Conservation (phyloP, 2,113 vertebrate species). For the Polyodon spathula region DNA sequence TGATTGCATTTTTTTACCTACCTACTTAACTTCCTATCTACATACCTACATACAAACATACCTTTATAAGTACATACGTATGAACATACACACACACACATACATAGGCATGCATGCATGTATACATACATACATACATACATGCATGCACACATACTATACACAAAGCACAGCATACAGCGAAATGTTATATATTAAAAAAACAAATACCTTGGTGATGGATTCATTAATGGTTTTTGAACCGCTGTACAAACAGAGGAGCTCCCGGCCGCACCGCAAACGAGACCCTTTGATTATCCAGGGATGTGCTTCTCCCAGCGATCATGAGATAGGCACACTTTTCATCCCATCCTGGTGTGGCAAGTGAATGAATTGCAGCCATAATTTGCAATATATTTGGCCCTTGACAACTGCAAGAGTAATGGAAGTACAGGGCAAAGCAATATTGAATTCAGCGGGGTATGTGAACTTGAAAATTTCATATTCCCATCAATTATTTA, state of each 20-base stretch:
- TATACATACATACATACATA: too few relatives aligned
- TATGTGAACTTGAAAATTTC: slow-evolving; percentile 3
- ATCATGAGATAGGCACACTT: background rate
- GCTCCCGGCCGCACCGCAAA: too few relatives aligned
- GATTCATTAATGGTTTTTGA: background rate
- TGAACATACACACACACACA: too few relatives aligned
- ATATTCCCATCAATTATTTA: slow-evolving; percentile 9
- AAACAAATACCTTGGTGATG: background rate
- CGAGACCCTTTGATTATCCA: background rate
- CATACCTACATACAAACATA: too few relatives aligned
- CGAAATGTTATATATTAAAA: too few relatives aligned
- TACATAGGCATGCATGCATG: too few relatives aligned
- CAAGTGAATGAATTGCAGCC: background rate
- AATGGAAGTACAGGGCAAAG: slow-evolving; percentile 4
- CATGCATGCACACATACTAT: too few relatives aligned
- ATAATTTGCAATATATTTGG: slow-evolving; percentile 4
- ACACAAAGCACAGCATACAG: too few relatives aligned
- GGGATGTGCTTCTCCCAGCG: background rate
- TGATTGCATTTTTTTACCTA: too few relatives aligned
- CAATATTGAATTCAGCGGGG: slow-evolving; percentile 3
- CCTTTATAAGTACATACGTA: too few relatives aligned
- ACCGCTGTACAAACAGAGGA: too few relatives aligned
- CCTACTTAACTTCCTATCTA: too few relatives aligned
- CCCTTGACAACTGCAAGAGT: slow-evolving; percentile 1
- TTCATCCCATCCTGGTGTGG: background rate